Conservation (phyloP, 2,888 invertebrate species). For the Meganola albula region DNA sequence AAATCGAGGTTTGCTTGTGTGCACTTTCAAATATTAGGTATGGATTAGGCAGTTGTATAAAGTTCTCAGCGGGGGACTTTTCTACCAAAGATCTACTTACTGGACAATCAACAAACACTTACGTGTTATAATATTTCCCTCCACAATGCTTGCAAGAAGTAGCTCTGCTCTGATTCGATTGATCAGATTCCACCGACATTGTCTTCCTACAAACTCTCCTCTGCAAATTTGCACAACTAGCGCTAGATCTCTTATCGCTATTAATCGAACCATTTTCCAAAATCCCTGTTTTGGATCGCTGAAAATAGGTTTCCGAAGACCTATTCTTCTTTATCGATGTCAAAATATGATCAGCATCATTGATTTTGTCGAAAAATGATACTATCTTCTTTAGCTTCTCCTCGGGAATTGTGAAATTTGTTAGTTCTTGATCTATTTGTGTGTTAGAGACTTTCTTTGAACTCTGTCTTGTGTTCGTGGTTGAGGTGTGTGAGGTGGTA, state of each 20-base stretch:
- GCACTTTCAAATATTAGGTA: no score
- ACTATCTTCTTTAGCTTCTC: conserved; percentile 66
- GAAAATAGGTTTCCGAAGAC: conserved; percentile 39
- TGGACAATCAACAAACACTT: no score
- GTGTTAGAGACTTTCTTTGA: conserved; percentile 42
- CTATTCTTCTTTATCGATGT: conserved; percentile 42
- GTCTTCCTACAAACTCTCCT: conserved; percentile 19
- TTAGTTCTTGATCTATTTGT: conserved; percentile 49
- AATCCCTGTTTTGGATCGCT: conserved; percentile 25
- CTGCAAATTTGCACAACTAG: conserved; percentile 38
- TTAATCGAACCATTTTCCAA: conserved; percentile 11
- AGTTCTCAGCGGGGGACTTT: no score
- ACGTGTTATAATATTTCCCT: conserved; percentile 50
- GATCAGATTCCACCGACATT: conserved; percentile 15
- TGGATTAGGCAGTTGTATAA: no score
- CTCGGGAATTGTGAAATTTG: conserved; percentile 35
- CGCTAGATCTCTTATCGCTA: conserved; percentile 35
- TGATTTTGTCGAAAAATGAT: conserved; percentile 62
- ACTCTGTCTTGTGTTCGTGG: conserved; percentile 22
- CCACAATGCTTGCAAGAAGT: conserved; percentile 50
- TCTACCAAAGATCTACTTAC: no score
- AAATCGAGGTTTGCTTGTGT: no score
- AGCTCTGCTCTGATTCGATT: no score
- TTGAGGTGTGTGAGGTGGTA: conserved; percentile 14
- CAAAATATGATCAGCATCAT: conserved; percentile 43